Evolutionary conservation across 1,140 invertebrate genomes (phyloP), one percentile per base, ranked within the genome.

Genomic region (Ceratosolen fusciceps): DNA sequence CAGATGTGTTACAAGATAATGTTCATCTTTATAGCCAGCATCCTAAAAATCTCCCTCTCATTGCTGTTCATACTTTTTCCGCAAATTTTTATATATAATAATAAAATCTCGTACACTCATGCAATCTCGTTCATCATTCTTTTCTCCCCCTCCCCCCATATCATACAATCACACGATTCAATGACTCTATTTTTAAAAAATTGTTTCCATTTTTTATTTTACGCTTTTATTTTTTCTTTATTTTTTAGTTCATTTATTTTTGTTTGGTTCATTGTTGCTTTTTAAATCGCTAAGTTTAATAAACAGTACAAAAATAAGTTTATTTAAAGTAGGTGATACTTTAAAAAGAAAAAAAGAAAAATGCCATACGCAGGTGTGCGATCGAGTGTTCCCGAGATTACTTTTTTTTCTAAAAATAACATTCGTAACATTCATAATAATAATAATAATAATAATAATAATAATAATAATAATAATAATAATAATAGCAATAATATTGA

Each of bases 1-100:
- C 82, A 84, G 84, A 81, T 80, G 83, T 84, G 82, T 87, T 86
- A 84, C 82, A 84, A 84, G 82, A 82, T 82, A 85, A 80, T 83
- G 37, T 76, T 49, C 49, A 65, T 82, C 74, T 79, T 83, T 83
- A 67, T 83, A 78, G 83, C 71, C 81, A 74, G 72, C 60, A 75
- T 65, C 67, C 62, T 75, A 71, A 68, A 71, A 79, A 49, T 73
- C 49, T 83, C 82, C 80, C 80, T 80, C 80, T 81, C 80, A 81
- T 34, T 65, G 72, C 67, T 78, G 60, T 81, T 82, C 52, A 78
- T 56, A 21, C 72, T 74, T 54, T 77, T 80, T 82, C 34, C 62
- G 56, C 80, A 65, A 68, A 79, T 37, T 31, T 74, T 79, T 47
- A 54, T 70, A 76, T 24, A 26, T 70, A 77, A 77, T 67, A 67